Conservation (phyloP, 1,140 invertebrate genomes). For the Heliconius hermathena region DNA sequence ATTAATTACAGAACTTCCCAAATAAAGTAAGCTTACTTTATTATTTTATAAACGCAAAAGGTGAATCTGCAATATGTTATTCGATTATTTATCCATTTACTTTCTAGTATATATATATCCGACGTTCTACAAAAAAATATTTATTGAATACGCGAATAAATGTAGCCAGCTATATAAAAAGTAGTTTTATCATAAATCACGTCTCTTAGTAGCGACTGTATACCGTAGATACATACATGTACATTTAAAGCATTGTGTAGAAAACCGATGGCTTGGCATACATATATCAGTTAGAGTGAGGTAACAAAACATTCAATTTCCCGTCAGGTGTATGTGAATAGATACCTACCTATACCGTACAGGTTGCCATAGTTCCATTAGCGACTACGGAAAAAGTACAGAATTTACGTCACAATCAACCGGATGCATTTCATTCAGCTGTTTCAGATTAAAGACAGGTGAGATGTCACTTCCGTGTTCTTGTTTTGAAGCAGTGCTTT, state of each 20-base stretch:
- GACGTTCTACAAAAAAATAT: neutral
- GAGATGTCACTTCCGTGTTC: constrained; percentile 24
- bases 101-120: too few species aligned
- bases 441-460: constrained; percentile 25
- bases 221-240: neutral
- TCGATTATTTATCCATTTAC: neutral
- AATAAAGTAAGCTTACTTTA: neutral
- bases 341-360: neutral
- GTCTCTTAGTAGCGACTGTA: neutral
- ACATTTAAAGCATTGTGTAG: neutral
- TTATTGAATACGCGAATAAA: neutral
- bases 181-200: neutral
- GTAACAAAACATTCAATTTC: constrained; percentile 36
- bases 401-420: constrained; percentile 16
- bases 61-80: neutral
- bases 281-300: constrained; percentile 5
- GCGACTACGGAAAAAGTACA: constrained; percentile 16
- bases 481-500: neutral
- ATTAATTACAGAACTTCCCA: neutral
- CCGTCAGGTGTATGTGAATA: constrained; percentile 10
- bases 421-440: constrained; percentile 25
- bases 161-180: neutral
- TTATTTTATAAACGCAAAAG: neutral
- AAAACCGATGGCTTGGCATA: constrained; percentile 22
- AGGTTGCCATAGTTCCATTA: constrained; percentile 18